Conservation (phyloP, 1,140 invertebrate genomes). For the Drosophila insularis region DNA sequence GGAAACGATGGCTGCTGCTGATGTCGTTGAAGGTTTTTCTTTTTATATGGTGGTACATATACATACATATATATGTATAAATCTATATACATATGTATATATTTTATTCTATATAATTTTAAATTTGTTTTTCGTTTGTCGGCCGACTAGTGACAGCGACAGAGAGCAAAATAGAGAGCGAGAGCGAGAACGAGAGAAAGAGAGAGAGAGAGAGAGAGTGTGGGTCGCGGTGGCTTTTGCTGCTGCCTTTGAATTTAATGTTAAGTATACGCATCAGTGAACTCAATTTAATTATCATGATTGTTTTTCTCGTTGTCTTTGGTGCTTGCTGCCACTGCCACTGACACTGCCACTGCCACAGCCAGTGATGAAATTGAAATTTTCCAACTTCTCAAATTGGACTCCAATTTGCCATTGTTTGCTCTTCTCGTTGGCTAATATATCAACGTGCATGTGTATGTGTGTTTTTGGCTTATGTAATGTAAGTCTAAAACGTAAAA, state of each 20-base stretch:
- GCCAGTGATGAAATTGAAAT: conserved; percentile 63
- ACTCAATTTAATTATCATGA: conserved; percentile 81
- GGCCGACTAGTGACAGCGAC: conserved; percentile 8
- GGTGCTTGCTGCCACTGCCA: conserved; percentile 9
- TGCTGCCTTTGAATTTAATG: conserved; percentile 70
- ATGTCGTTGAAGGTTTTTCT: conserved; percentile 74
- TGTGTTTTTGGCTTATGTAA: conserved; percentile 65
- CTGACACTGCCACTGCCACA: conserved; percentile 6
- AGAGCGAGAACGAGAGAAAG: not conserved
- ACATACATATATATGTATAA: conserved; percentile 53
- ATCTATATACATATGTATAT: conserved; percentile 27
- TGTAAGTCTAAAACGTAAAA: conserved; percentile 43
- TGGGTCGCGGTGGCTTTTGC: conserved; percentile 28
- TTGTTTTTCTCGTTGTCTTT: conserved; percentile 70
- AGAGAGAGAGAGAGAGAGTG: not conserved
- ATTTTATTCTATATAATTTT: conserved; percentile 17
- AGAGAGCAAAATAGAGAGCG: not conserved
- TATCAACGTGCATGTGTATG: conserved; percentile 42
- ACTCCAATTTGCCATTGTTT: conserved; percentile 20
- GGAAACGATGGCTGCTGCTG: conserved; percentile 18
- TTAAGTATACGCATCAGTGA: conserved; percentile 80
- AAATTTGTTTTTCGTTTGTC: conserved; percentile 27
- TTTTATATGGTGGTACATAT: conserved; percentile 20
- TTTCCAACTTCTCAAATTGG: conserved; percentile 67
- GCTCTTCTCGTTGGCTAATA: conserved; percentile 35